phyloP scores from a whole-genome alignment of 2,113 vertebrate genomes.

The Bubalus kerabau region DNA sequence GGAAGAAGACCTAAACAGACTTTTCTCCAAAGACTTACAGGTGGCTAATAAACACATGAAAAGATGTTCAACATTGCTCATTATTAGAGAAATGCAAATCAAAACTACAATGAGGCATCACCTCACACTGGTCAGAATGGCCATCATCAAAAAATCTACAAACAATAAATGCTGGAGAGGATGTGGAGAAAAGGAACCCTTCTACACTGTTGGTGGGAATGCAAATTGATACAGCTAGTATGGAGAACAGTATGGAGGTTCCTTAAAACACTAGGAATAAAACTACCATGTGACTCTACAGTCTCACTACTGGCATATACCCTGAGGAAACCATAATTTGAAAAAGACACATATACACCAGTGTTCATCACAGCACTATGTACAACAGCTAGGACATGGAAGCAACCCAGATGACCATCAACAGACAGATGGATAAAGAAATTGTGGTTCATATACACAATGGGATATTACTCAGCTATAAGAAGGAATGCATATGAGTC shows the following conservation, averaged over 20 bases:
- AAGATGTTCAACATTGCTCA: not conserved
- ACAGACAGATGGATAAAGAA: not conserved
- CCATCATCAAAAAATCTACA: not conserved
- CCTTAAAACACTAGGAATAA: not conserved
- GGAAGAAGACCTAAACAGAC: not conserved
- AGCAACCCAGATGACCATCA: not conserved
- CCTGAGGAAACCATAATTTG: not conserved
- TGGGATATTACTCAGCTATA: not conserved
- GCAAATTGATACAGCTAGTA: not conserved
- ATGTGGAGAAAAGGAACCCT: not conserved
- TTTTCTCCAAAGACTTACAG: not conserved
- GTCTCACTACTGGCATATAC: not conserved
- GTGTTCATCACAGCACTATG: not conserved
- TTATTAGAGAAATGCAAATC: not conserved
- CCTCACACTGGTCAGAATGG: not conserved
- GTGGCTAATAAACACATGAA: not conserved
- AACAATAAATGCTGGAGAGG: not conserved
- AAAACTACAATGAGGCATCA: not conserved
- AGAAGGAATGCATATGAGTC: not conserved
- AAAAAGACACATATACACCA: not conserved
- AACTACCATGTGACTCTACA: not conserved
- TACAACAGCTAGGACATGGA: not conserved
- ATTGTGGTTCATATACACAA: not conserved
- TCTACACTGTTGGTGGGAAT: not conserved
- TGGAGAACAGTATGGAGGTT: not conserved